Conservation (phyloP, 2,797 vertebrate genomes). For the Acomys russatus region DNA sequence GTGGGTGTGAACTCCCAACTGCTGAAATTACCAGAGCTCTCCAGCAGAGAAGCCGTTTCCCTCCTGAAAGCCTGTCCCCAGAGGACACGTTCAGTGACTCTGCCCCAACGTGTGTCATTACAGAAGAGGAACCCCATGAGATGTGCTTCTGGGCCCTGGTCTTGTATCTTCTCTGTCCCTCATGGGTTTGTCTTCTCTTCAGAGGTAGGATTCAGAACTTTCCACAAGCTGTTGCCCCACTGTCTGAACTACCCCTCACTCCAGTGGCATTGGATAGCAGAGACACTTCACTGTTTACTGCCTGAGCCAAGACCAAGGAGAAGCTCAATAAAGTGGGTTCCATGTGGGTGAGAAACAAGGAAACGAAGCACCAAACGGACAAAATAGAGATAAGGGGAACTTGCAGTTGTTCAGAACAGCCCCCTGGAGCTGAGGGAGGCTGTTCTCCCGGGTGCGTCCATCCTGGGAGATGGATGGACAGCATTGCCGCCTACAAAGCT, state of each 20-base stretch:
- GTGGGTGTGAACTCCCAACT: background rate
- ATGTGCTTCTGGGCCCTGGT: fast-evolving
- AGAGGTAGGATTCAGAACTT: background rate
- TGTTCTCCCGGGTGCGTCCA: background rate
- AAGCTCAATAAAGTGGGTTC: background rate
- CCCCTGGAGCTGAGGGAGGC: background rate
- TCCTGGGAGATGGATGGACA: background rate
- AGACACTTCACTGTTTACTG: background rate
- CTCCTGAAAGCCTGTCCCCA: background rate
- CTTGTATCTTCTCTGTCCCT: background rate
- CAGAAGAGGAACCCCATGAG: fast-evolving
- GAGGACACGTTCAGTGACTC: background rate
- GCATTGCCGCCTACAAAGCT: background rate
- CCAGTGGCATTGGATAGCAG: background rate
- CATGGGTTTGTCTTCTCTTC: background rate
- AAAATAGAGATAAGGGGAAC: background rate
- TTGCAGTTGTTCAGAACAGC: background rate
- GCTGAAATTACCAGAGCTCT: background rate
- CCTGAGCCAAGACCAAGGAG: background rate
- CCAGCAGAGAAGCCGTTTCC: no score
- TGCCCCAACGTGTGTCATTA: background rate
- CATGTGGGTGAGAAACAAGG: background rate
- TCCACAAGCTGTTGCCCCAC: background rate
- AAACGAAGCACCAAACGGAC: background rate
- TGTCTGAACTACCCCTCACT: background rate